Conservation (phyloP, 2,888 invertebrate genomes). For the Acleris emargana region DNA sequence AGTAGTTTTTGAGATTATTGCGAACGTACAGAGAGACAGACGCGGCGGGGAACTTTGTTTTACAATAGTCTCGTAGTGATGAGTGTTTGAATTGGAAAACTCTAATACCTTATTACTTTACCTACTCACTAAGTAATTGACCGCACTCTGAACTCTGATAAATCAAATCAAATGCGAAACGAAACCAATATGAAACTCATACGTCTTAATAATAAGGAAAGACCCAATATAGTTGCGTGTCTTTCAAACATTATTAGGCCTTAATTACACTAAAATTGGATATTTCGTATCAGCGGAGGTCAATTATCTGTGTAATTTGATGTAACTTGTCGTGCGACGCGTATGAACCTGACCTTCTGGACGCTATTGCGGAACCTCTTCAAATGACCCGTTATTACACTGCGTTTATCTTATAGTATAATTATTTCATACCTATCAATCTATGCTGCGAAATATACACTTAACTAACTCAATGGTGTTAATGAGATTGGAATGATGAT, state of each 20-base stretch:
- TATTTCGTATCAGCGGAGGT: conserved; percentile 33
- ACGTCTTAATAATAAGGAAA: background rate
- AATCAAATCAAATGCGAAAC: no score
- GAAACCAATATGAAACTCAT: background rate
- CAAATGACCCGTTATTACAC: conserved; percentile 14
- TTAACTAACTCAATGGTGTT: no score
- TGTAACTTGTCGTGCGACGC: conserved; percentile 21
- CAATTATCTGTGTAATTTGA: conserved; percentile 24
- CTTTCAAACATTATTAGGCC: conserved; percentile 10
- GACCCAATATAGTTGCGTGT: conserved; percentile 9
- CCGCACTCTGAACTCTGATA: no score
- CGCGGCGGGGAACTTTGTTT: no score
- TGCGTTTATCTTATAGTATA: background rate
- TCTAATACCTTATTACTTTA: no score
- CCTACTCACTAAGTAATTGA: no score
- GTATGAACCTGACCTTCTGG: conserved; percentile 31
- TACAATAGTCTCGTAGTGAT: no score
- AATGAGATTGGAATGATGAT: no score
- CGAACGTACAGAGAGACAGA: no score
- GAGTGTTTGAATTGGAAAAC: no score
- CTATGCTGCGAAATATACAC: no score
- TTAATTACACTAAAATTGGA: conserved; percentile 24
- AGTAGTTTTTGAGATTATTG: no score
- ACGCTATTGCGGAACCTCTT: conserved; percentile 14
- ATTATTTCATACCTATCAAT: background rate